Base-by-base conservation (phyloP, 92 coral and sea anemone species). In the Umimayanthus chanpuru region DNA sequence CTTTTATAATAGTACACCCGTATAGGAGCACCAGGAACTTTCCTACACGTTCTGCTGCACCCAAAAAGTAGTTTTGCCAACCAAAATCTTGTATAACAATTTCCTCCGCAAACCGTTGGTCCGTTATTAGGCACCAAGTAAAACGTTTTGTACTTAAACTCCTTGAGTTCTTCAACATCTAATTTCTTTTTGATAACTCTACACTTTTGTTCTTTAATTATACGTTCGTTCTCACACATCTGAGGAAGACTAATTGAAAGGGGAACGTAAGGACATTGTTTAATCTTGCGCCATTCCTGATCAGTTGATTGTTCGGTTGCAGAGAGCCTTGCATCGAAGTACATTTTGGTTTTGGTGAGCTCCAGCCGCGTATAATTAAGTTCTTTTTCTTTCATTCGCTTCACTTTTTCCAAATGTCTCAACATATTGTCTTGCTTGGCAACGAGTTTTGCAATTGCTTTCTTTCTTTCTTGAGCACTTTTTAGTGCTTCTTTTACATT, bases 301-400 rank as follows among this genome's bases (percentile, higher is more conserved):
- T 16, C 20, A 26, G 28, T 11, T 39, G 6, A 3, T 29, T 71
- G 18, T 71, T 71, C 76, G 36, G 36, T 28, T 4, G 29, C 21
- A 11, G 36, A 26, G 0, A 66, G 23, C 21, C 79, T 66, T 47
- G 23, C 43, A 86, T 30, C 49, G n/a, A 81, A 81, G 21, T 76
- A 29, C 50, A 88, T 39, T 81, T 81, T 66, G 5, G 87, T 50
- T 21, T 16, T 49, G 29, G 74, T 40, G 53, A 80, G 81, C 30
- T 81, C 77, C 26, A 88, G 47, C 28, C 87, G 90, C 36, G 81
- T 86, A 20, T 47, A 50, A 12, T 86, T 85, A 73, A 88, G 87
- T 16, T 72, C 74, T 55, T 71, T 49, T 66, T 72, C 86, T 6
- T 85, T 86, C 5, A 14, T 81, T 39, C 58, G 73, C 66, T 81